A percentile compares a stretch with the other conserved stretches of the same genome.
These are phyloP conservation scores for Yponomeuta sedellus DNA, from an alignment of 2,888 invertebrate species.

Conservation along the genomic window DNA sequence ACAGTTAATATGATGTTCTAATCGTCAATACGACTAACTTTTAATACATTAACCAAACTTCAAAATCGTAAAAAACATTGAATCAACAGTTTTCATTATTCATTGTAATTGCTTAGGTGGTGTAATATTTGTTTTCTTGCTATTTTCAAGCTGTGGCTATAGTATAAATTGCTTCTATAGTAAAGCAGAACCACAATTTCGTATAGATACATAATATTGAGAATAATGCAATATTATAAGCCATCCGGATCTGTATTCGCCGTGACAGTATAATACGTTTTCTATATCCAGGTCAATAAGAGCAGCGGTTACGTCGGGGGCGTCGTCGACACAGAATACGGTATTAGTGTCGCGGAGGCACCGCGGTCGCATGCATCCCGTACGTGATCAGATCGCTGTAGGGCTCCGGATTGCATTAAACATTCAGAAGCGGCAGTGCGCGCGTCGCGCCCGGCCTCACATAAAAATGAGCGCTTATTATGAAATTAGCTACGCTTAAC, in stretches of 20 bases:
- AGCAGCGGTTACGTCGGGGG: conserved; percentile 47
- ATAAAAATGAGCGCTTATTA: conserved; percentile 75
- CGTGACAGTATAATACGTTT: conserved; percentile 21
- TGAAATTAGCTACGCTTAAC: conserved; percentile 68
- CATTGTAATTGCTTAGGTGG: too few species aligned
- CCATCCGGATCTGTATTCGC: neutral
- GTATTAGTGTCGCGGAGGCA: conserved; percentile 51
- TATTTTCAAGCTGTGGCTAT: too few species aligned
- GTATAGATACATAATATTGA: too few species aligned
- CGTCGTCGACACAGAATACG: conserved; percentile 59
- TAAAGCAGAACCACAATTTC: too few species aligned
- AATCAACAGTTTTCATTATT: too few species aligned
- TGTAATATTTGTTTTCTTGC: too few species aligned
- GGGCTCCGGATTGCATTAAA: conserved; percentile 57
- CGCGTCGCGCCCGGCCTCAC: conserved; percentile 39
- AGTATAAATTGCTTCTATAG: too few species aligned
- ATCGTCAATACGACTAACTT: too few species aligned
- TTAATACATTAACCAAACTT: too few species aligned
- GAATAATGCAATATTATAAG: neutral
- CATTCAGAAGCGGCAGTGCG: conserved; percentile 56
- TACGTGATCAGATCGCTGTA: conserved; percentile 47
- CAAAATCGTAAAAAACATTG: too few species aligned
- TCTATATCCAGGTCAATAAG: conserved; percentile 42
- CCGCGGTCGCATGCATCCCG: conserved; percentile 29
- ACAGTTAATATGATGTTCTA: too few species aligned